Evolutionary conservation across 2,888 invertebrate genomes (phyloP), one percentile per base, ranked within the genome.

Genomic region (Watsonalla binaria): DNA sequence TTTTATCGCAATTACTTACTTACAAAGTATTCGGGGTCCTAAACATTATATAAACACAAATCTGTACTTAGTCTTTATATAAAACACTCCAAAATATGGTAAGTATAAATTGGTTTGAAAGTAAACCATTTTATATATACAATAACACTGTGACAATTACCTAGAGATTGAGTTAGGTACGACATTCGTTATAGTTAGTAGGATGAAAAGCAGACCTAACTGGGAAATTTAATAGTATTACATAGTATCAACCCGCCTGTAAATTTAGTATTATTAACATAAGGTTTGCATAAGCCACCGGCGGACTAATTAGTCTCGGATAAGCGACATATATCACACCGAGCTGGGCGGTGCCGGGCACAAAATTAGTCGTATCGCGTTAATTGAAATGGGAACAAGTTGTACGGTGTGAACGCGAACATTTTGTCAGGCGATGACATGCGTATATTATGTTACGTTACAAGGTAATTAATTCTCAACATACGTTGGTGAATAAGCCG

Each of bases 301-400:
- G 59, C 51, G 61, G 66, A 66, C 65, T 70, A 71, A 70, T 70
- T 69, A 70, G 63, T 60, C 59, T 55, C 51, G 67, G 69, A 62
- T 70, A 69, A 64, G 62, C 64, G 66, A 57, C 66, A 66, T 70
- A 64, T 62, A 67, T 71, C 70, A 69, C 56, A 57, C 57, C 56
- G 58, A 57, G 59, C 51, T 63, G 62, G 60, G 56, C 37, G 14
- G 57, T 57, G 57, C 15, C 47, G 55, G 60, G 60, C 24, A 51
- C 53, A 53, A 55, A 58, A 58, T 58, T 58, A 55, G 52, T 53
- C 55, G 55, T 55, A 54, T 52, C 51, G 45, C 51, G 53, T 52
- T 54, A 55, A 59, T 59, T 60, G 52, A 57, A 62, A 68, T 60
- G 39, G 59, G 63, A 60, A 61, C 65, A 66, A 68, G 59, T 66